Evolutionary conservation across 1,140 invertebrate genomes (phyloP), one percentile per base, ranked within the genome.

Genomic region (Holcopasites calliopsidis): DNA sequence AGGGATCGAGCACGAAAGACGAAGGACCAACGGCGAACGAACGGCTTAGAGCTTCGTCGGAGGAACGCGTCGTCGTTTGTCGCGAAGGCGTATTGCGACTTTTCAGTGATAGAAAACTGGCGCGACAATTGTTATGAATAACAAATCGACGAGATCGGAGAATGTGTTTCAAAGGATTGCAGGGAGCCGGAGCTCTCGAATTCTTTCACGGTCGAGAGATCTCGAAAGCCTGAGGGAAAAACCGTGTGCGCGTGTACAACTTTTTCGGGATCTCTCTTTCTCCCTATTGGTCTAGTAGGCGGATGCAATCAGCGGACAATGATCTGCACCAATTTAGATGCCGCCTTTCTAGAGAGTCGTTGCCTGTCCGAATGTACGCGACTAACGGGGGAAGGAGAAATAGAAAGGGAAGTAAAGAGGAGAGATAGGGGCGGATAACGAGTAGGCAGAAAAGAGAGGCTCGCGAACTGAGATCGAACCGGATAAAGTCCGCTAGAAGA

Each of bases 261-360:
- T 61, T 76, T 61, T 57, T 76, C 64, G 62, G 28, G 44, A 10
- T 38, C 23, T 26, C 13, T 61, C 57, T 42, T 61, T 68, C 64
- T 54, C 49, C 57, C 55, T 28, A 55, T 50, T 13, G 57, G 40
- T 28, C 49, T 71, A n/a, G n/a, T n/a, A 61, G 60, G 26, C 18
- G 40, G 42, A 61, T 23, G 52, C 40, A 75, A 78, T 81, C 64
- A 72, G 42, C 1, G 60, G 13, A 7, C 57, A 49, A 42, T 76
- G 69, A 82, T 84, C 80, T 70, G 69, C 21, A 77, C 35, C 52
- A 83, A 70, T 82, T 84, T 82, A 83, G 73, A 84, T 79, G 54
- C 68, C 62, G 47, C 35, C 69, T 84, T 52, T 77, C 72, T 26
- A 55, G 40, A 71, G 33, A n/a, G n/a, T n/a, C n/a, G 4, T 21